Evolutionary conservation across 2,113 vertebrate genomes (phyloP).

Genomic region (Bujurquina vittata): DNA sequence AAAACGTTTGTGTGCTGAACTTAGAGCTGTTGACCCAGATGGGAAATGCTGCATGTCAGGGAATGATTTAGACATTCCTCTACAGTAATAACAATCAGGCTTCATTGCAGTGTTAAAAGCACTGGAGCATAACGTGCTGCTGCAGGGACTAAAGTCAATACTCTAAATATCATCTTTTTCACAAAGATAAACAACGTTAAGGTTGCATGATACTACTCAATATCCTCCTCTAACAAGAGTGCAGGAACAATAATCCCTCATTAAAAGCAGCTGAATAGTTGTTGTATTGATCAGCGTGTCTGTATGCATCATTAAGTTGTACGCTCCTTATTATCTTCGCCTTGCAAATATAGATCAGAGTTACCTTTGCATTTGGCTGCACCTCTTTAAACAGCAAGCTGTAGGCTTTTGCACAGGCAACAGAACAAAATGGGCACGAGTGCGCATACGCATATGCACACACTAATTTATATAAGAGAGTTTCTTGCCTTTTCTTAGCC

Average conservation of each 20-base stretch:
- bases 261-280: conserved; percentile 45
- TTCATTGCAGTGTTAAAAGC: conserved; percentile 11
- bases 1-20: not conserved
- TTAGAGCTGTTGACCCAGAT: not conserved
- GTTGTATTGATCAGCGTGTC: conserved; percentile 44
- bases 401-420: not conserved
- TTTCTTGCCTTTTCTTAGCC: not conserved
- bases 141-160: conserved; percentile 14
- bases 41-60: conserved; percentile 3
- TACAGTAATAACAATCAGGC: not conserved
- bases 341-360: conserved; percentile 41
- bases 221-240: conserved; percentile 29
- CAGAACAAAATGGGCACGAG: not conserved
- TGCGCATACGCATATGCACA: not conserved
- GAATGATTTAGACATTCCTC: conserved; percentile 24
- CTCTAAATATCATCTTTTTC: conserved; percentile 30
- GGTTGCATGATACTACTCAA: conserved; percentile 9
- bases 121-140: conserved; percentile 12
- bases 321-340: conserved; percentile 11
- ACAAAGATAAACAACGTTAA: conserved; percentile 23
- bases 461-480: not conserved
- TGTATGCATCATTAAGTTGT: conserved; percentile 42
- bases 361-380: not conserved
- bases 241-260: conserved; percentile 13
- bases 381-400: conserved; percentile 20